phyloP scores from a whole-genome alignment of 2,888 invertebrate species.

The Octodonta nipae region DNA sequence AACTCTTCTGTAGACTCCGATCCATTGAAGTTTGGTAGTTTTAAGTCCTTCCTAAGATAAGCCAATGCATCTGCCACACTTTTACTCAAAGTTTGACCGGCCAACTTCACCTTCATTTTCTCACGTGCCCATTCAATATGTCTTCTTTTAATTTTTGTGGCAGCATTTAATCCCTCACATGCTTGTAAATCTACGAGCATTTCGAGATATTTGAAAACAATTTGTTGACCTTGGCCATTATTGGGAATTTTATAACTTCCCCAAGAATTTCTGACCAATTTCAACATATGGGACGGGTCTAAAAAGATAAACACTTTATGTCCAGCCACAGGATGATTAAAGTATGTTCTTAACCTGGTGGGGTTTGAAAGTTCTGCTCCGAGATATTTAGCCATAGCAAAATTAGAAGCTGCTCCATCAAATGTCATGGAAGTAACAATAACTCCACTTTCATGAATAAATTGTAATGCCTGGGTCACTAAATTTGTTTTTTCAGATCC shows the following conservation, averaged over 20 bases:
- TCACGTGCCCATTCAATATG: conserved; percentile 6
- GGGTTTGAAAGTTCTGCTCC: conserved; percentile 12
- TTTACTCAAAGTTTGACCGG: conserved; percentile 15
- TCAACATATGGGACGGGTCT: conserved; percentile 11
- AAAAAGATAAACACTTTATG: conserved; percentile 6
- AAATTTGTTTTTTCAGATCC: conserved; percentile 13
- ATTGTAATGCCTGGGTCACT: conserved; percentile 8
- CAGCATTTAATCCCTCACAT: conserved; percentile 5
- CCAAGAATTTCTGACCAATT: conserved; percentile 8
- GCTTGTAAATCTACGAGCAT: conserved; percentile 12
- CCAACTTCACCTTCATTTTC: conserved; percentile 17
- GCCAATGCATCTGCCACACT: conserved; percentile 6
- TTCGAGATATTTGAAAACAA: conserved; percentile 7
- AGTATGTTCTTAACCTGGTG: conserved; percentile 11
- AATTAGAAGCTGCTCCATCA: conserved; percentile 13
- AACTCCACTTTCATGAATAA: conserved; percentile 11
- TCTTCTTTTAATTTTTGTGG: conserved; percentile 4
- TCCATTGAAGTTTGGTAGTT: not conserved
- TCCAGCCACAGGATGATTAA: conserved; percentile 10
- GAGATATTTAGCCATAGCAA: conserved; percentile 10
- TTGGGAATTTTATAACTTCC: not conserved
- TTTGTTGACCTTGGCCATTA: conserved; percentile 4
- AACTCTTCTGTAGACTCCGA: conserved; percentile 6
- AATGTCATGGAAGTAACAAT: conserved; percentile 13
- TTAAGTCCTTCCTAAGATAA: conserved; percentile 1